phyloP scores from a whole-genome alignment of 1,140 invertebrate species.

The Zaprionus lachaisei region DNA sequence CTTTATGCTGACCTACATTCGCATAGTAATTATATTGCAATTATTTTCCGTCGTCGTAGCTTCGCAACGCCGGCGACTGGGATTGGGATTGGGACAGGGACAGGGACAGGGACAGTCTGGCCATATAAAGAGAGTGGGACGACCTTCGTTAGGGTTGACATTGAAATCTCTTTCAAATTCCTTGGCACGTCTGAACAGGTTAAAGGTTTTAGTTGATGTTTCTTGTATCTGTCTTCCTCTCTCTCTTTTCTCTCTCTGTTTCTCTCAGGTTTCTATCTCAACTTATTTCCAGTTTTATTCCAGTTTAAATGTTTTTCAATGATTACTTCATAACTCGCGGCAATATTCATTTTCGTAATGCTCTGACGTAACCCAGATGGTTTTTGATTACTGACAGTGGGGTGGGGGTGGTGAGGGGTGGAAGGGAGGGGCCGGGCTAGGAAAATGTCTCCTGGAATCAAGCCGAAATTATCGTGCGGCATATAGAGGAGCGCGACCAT shows the following conservation, averaged over 20 bases:
- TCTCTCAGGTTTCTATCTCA: neutral
- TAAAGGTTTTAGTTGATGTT: slow-evolving; percentile 12
- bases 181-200: slow-evolving; percentile 28
- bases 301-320: slow-evolving; percentile 16
- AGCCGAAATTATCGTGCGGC: slow-evolving; percentile 61
- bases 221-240: neutral
- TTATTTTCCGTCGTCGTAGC: slow-evolving; percentile 35
- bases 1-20: slow-evolving; percentile 49
- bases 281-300: neutral
- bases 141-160: slow-evolving; percentile 47
- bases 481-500: slow-evolving; percentile 56
- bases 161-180: slow-evolving; percentile 40
- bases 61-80: slow-evolving; percentile 7
- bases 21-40: slow-evolving; percentile 48
- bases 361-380: slow-evolving; percentile 50
- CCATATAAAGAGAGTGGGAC: slow-evolving; percentile 5
- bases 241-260: neutral
- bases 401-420: too few relatives aligned
- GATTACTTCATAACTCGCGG: slow-evolving; percentile 41
- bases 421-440: slow-evolving; percentile 9
- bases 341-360: slow-evolving; percentile 61
- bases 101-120: neutral
- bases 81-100: slow-evolving; percentile 18
- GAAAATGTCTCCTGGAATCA: slow-evolving; percentile 56
- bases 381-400: neutral